Evolutionary conservation across 2,113 vertebrate genomes (phyloP), one percentile per base, ranked within the genome.

Genomic region (Addax nasomaculatus): DNA sequence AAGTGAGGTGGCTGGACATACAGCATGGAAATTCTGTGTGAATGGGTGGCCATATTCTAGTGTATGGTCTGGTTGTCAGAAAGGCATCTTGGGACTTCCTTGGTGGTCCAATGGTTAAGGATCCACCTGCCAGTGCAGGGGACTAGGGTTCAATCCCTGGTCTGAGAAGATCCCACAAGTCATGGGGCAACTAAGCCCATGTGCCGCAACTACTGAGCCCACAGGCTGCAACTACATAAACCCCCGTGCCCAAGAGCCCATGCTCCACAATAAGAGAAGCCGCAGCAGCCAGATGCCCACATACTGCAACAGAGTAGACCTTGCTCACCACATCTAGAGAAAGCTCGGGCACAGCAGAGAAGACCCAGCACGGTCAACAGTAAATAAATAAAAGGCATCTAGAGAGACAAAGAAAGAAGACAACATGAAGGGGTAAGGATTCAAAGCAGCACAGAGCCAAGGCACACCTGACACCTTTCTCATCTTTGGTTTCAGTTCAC

Each of bases 11-110:
- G 19, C 58, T 36, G 29, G n/a, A 19, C 13, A 78, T 4, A 4
- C 0, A 3, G 36, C 16, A 1, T 1, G 55, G 83, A 45, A 10
- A 21, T 15, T 12, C 60, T 9, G 3, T 39, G 4, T 33, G 62
- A 64, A n/a, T 0, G 6, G 45, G 23, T 0, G 1, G 15, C 7
- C 36, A 1, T 3, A 11, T 6, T 2, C 47, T 6, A 8, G 3
- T 2, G 36, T 25, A 2, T n/a, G 4, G 51, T 13, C 45, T 49
- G 45, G 45, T 17, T 36, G 33, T 17, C 11, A 5, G 10, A 70
- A 36, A 70, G n/a, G 67, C n/a, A 70, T 39, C n/a, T 39, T 3
- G n/a, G 2, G 19, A 39, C n/a, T 23, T 39, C 19, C 19, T 19
- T 70, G n/a, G 67, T 23, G 9, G n/a, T 39, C 67, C 67, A 70